Evolutionary conservation across 2,888 invertebrate genomes (phyloP), one percentile per base, ranked within the genome.

Genomic region (Aelia acuminata): DNA sequence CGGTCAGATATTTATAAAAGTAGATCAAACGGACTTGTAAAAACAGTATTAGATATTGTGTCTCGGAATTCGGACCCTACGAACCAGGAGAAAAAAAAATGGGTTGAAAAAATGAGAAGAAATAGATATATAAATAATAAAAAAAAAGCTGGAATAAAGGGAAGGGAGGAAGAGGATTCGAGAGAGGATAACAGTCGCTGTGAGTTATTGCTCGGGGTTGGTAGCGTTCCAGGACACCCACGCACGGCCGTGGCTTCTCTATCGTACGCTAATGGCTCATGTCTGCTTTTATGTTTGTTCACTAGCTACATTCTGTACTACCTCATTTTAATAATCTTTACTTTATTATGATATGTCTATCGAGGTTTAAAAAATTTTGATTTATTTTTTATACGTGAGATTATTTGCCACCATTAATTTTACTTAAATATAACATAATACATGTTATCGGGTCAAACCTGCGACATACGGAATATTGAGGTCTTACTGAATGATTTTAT

Each of bases 181-280:
- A 80, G 80, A 80, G 80, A 43, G 43, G 80, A 80, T 39, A 80
- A 80, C 80, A 43, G 39, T 43, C 13, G 43, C 13, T 39, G 39
- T 80, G 80, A 80, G 80, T 80, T 80, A 80, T 80, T n/a, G 80
- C 80, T 80, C 22, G 3, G 43, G 22, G 80, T 80, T 80, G 80
- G 80, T 80, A 80, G 43, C 22, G 43, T 80, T 80, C 80, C 80
- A 80, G 80, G 43, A 80, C 80, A 80, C 80, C 80, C 80, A 80
- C 80, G 80, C 80, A 80, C 80, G 1, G 13, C 15, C 80, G 80
- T 43, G 80, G 80, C 80, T 80, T 80, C 43, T 70, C 0, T 70
- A 35, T 70, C 35, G 63, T 70, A 70, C 63, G 63, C 63, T 70
- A 70, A 70, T 70, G 18, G 35, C 35, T 70, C 18, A 18, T 70